Base-by-base conservation (phyloP, 2,888 invertebrate genomes). In the Agonopterix alstromeriana region DNA sequence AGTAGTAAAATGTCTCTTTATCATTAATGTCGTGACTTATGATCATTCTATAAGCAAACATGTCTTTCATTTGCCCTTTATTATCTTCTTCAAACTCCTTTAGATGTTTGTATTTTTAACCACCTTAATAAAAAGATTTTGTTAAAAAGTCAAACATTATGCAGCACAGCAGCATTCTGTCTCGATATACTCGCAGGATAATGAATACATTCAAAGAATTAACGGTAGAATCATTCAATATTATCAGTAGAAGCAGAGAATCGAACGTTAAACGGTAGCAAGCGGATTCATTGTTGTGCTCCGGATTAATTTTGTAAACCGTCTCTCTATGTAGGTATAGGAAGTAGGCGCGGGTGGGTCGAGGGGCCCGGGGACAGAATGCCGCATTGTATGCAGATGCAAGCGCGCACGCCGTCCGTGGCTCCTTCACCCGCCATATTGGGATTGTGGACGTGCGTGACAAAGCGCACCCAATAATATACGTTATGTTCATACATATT, bases 371-470 rank as follows among this genome's bases (percentile, higher is more conserved):
- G 12, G 35, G 10, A 52, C 58, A 49, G 51, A 58, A 61, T 58
- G 57, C 63, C 46, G 57, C 64, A 71, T 73, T 73, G 69, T 72
- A 70, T 73, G 71, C 57, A 67, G 66, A 72, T 71, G 62, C 53
- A 66, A 58, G 58, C 60, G 56, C 57, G 57, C 60, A 57, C 58
- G 56, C 54, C 27, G 27, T 27, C 52, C 14, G 12, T 8, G 27
- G 17, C 46, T 38, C 53, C 46, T 53, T 55, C 60, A 53, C 56
- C 46, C 42, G 35, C 42, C 42, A 47, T 42, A 36, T 42, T 47
- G 47, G 53, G 40, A 35, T 48, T 52, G 50, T 56, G 56, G 56
- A 61, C 58, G 64, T 59, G 61, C 60, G 65, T 66, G 61, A 64
- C 63, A 63, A 61, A 61, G 55, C 61, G 52, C 48, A 56, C 54